These are phyloP conservation scores for Zosterops japonicus DNA, from an alignment of 2,113 vertebrate genomes.

Conservation along the genomic window DNA sequence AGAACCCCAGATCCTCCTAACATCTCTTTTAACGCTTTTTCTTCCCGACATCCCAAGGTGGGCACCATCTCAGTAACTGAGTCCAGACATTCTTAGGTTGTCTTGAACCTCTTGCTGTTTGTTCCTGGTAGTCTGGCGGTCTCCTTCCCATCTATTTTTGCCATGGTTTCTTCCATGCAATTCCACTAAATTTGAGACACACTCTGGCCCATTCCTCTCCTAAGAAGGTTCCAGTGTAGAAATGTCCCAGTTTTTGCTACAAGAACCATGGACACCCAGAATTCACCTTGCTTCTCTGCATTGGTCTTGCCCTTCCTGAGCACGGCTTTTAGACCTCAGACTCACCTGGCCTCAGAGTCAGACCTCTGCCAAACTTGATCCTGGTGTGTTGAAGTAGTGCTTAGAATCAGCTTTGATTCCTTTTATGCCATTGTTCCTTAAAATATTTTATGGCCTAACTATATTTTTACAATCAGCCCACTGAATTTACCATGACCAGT, in stretches of 20 bases:
- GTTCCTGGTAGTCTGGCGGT: not conserved
- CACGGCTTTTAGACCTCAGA: not conserved
- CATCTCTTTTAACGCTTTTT: not conserved
- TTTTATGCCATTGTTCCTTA: not conserved
- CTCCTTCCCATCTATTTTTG: not conserved
- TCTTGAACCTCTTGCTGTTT: not conserved
- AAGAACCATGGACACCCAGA: not conserved
- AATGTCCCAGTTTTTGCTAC: not conserved
- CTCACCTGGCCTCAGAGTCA: not conserved
- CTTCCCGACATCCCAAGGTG: not conserved
- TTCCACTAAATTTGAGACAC: not conserved
- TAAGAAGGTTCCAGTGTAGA: not conserved
- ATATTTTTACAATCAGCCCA: not conserved
- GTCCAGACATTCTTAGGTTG: not conserved
- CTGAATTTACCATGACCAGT: not conserved
- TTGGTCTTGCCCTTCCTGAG: not conserved
- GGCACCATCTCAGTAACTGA: not conserved
- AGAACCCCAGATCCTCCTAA: not conserved
- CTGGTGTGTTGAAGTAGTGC: not conserved
- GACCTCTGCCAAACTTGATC: not conserved
- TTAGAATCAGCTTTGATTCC: not conserved
- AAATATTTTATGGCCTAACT: not conserved
- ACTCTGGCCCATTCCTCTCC: not conserved
- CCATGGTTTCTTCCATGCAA: not conserved
- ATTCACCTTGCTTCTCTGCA: not conserved